Base-by-base conservation (phyloP, 2,888 invertebrate genomes). In the Ephialtes manifestator region DNA sequence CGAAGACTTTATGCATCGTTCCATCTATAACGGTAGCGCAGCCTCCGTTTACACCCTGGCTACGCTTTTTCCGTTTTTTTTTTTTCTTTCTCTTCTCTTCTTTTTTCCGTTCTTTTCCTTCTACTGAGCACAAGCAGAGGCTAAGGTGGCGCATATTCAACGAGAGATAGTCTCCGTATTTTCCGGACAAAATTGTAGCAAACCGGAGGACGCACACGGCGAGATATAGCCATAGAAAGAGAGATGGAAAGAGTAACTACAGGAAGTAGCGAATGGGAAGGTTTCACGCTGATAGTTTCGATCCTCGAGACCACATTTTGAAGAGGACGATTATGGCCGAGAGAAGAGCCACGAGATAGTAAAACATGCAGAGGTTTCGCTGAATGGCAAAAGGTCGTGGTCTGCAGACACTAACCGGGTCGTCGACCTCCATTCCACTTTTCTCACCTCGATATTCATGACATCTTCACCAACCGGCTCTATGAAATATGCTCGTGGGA, bases 71-170 rank as follows among this genome's bases (percentile, higher is more conserved):
- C 39, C 31, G 63, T 8, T 55, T 60, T 18, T 58, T 31, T 55
- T 75, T 63, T 78, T 55, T 85, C 74, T 83, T 70, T 79, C 68
- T 83, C 65, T 86, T 81, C 78, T 85, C 87, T 84, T 82, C 83
- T 55, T 67, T 39, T 43, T 39, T 43, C 7, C 1, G 4, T n/a
- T 20, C 43, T 18, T 39, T 11, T 7, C 8, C 11, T 4, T 68
- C 28, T 67, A 20, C 18, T 8, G 5, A 0, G 43, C 46, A 5
- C 31, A 31, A 51, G 13, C 20, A 31, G 39, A 35, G 35, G 53
- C 15, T n/a, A 15, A 24, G 43, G 24, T 74, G 55, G 43, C 39
- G 39, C 7, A 60, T 65, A 65, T 15, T 65, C 48, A 4, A 0
- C 18, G 63, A 20, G 46, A 75, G 24, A 65, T 35, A 39, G 63